Percentiles rank a stretch among this genome's conserved stretches.
Evolutionary conservation across 2,888 invertebrate species (phyloP).

Genomic region (Pristionchus arcanus): DNA sequence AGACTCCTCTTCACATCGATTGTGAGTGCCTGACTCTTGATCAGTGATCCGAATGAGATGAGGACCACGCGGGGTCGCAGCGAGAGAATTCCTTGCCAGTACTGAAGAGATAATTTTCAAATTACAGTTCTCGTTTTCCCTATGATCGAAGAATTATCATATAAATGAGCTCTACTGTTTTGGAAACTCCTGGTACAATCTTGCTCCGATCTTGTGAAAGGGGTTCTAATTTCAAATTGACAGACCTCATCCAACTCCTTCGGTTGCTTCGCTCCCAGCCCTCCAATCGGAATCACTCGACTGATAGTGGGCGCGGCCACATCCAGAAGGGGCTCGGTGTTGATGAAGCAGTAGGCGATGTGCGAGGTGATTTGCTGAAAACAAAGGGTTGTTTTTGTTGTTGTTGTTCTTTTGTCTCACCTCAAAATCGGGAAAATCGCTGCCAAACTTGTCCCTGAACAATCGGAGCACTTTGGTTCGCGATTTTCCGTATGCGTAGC

Average conservation of each 20-base stretch:
- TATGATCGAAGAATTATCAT: too few relatives aligned
- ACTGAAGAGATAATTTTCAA: not conserved
- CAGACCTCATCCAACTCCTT: slow-evolving; percentile 45
- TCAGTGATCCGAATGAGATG: slow-evolving; percentile 34
- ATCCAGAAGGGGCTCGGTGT: slow-evolving; percentile 62
- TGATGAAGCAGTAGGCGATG: slow-evolving; percentile 60
- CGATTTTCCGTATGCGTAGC: slow-evolving; percentile 4
- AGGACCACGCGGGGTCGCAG: slow-evolving; percentile 4
- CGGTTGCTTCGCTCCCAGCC: slow-evolving; percentile 48
- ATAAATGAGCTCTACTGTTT: too few relatives aligned
- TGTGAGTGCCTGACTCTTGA: not conserved
- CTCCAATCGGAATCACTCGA: slow-evolving; percentile 61
- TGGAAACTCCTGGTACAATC: too few relatives aligned
- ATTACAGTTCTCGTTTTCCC: too few relatives aligned
- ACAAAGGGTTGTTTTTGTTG: not conserved
- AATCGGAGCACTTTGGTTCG: slow-evolving; percentile 2
- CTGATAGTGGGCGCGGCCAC: slow-evolving; percentile 59
- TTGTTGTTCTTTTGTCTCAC: not conserved
- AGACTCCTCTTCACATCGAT: slow-evolving; percentile 38
- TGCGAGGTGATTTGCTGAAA: slow-evolving; percentile 57
- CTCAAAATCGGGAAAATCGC: slow-evolving; percentile 24
- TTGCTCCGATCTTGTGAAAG: too few relatives aligned
- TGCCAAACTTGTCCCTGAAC: slow-evolving; percentile 14
- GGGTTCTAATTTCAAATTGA: too few relatives aligned
- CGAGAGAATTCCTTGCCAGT: slow-evolving; percentile 2